A percentile compares a stretch with the other conserved stretches of the same genome.
Evolutionary conservation across 2,113 vertebrate genomes (phyloP).

Genomic region (Protobothrops flavoviridis): DNA sequence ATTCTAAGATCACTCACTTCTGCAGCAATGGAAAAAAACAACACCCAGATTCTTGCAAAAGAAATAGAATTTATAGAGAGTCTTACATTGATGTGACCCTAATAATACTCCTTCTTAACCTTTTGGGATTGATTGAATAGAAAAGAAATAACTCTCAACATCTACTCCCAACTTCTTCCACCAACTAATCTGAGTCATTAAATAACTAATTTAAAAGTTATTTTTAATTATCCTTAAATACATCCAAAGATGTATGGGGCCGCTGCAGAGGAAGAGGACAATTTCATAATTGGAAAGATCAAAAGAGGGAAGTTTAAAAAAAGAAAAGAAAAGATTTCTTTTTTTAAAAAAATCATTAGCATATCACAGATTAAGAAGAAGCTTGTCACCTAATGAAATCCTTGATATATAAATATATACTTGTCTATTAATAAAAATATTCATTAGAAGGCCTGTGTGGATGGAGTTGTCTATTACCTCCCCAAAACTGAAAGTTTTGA

Average conservation of each 20-base stretch:
- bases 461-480: not conserved
- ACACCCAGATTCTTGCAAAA: not conserved
- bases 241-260: not conserved
- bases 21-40: slow-evolving; percentile 25
- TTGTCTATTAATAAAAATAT: not conserved
- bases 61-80: slow-evolving; percentile 27
- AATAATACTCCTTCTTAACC: slow-evolving; percentile 30
- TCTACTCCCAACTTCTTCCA: not conserved
- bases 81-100: slow-evolving; percentile 15
- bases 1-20: slow-evolving; percentile 29
- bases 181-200: not conserved
- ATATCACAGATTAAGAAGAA: not conserved
- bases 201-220: not conserved
- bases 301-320: not conserved
- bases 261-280: not conserved
- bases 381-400: not conserved
- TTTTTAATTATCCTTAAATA: not conserved
- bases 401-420: not conserved
- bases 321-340: not conserved
- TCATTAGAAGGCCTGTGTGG: not conserved
- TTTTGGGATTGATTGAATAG: slow-evolving; percentile 15
- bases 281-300: not conserved
- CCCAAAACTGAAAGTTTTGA: not conserved
- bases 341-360: not conserved
- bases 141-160: slow-evolving; percentile 8